These are phyloP conservation scores for Neosilurus hyrtlii DNA, from an alignment of 2,797 vertebrate genomes.

Conservation along the genomic window DNA sequence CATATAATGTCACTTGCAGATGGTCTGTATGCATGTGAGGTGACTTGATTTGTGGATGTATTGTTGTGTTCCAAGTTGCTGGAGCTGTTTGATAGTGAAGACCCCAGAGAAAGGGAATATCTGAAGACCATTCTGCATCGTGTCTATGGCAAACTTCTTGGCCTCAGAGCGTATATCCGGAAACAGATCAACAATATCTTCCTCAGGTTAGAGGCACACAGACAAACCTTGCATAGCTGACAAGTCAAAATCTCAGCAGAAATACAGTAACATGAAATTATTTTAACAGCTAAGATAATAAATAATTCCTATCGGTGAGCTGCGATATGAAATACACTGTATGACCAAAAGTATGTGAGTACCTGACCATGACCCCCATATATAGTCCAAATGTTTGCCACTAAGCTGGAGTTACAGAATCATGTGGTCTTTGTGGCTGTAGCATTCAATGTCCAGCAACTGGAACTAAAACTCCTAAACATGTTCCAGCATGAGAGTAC, in stretches of 20 bases:
- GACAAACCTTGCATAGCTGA: neutral
- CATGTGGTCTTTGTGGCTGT: neutral
- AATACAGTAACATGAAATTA: neutral
- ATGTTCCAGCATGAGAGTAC: neutral
- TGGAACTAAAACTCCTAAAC: neutral
- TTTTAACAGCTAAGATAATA: neutral
- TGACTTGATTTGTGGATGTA: constrained; percentile 32
- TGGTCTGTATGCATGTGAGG: constrained; percentile 19
- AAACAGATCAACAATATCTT: constrained; percentile 97
- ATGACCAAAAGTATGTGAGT: neutral
- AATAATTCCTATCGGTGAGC: neutral
- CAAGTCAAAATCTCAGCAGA: neutral
- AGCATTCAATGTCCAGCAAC: neutral
- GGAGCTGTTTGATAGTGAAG: constrained; percentile 91
- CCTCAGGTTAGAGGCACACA: constrained; percentile 74
- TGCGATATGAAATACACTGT: neutral
- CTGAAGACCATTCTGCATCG: constrained; percentile 92
- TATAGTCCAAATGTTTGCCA: neutral
- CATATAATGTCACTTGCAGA: constrained; percentile 5
- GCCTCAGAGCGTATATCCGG: constrained; percentile 89
- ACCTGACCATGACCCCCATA: neutral
- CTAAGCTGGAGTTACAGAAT: neutral
- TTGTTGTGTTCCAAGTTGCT: constrained; percentile 71
- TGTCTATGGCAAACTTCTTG: constrained; percentile 91
- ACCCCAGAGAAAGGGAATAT: constrained; percentile 89